Evolutionary conservation across 1,140 invertebrate genomes (phyloP).

Genomic region (Zeugodacus cucurbitae): DNA sequence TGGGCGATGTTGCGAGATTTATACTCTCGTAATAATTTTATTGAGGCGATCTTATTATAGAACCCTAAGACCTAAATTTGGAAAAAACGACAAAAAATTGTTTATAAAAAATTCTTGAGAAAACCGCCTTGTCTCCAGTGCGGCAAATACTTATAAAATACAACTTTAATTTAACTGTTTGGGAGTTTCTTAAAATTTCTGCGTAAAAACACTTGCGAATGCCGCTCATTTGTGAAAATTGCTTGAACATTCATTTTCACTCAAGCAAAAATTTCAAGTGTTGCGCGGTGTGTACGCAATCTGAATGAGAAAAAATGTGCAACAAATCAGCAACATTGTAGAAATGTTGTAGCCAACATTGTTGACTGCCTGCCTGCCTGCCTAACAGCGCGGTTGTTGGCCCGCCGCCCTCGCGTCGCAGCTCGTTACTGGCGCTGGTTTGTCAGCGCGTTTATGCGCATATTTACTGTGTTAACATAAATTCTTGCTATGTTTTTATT

Average conservation of each 20-base stretch:
- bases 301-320: neutral
- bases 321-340: conserved; percentile 36
- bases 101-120: no score
- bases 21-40: no score
- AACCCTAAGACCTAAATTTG: no score
- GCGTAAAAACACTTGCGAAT: neutral
- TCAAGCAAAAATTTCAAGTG: conserved; percentile 29
- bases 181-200: neutral
- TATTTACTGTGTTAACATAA: conserved; percentile 36
- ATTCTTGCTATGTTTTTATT: conserved; percentile 1
- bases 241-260: conserved; percentile 6
- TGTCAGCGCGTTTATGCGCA: conserved; percentile 24
- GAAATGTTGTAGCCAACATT: conserved; percentile 38
- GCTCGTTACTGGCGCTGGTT: neutral
- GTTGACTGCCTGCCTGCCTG: neutral
- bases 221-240: conserved; percentile 30
- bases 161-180: neutral
- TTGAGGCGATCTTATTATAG: no score
- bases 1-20: no score
- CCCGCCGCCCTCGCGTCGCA: neutral
- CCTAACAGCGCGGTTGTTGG: neutral
- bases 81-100: no score
- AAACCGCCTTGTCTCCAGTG: neutral
- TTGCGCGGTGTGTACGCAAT: neutral
- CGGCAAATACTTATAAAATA: neutral